A percentile compares a stretch with the other conserved stretches of the same genome.
Evolutionary conservation across 2,113 vertebrate species (phyloP).

Genomic region (Clarias batrachus): DNA sequence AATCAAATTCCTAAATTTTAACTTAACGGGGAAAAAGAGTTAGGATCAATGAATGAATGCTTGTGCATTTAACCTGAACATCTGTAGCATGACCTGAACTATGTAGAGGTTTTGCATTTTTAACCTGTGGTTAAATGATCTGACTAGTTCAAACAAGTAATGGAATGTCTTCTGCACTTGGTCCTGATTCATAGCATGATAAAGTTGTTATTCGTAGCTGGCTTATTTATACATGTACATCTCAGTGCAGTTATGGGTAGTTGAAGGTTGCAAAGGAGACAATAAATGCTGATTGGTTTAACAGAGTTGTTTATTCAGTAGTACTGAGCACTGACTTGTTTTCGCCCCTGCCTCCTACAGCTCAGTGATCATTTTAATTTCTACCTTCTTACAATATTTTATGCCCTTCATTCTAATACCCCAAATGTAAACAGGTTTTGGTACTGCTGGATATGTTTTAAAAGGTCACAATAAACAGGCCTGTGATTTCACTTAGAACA

Average conservation of each 20-base stretch:
- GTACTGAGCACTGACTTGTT: too few relatives aligned
- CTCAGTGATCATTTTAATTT: neutral
- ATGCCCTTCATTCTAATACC: neutral
- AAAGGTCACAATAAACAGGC: neutral
- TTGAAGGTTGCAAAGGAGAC: neutral
- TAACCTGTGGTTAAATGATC: neutral
- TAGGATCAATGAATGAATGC: neutral
- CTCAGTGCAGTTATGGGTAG: neutral
- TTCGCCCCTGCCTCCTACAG: neutral
- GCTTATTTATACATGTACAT: neutral
- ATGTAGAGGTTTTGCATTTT: neutral
- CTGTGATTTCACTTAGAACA: neutral
- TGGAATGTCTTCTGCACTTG: constrained; percentile 25
- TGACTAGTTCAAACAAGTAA: constrained; percentile 17
- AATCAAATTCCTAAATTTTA: neutral
- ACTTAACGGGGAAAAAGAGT: neutral
- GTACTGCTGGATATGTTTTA: neutral
- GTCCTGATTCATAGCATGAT: neutral
- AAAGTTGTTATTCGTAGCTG: neutral
- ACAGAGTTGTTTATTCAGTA: neutral
- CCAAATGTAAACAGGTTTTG: neutral
- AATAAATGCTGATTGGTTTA: neutral
- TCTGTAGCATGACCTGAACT: neutral
- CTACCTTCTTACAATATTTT: neutral
- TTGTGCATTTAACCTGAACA: neutral